Base-by-base conservation (phyloP, 1,140 invertebrate species). In the Drusus annulatus region DNA sequence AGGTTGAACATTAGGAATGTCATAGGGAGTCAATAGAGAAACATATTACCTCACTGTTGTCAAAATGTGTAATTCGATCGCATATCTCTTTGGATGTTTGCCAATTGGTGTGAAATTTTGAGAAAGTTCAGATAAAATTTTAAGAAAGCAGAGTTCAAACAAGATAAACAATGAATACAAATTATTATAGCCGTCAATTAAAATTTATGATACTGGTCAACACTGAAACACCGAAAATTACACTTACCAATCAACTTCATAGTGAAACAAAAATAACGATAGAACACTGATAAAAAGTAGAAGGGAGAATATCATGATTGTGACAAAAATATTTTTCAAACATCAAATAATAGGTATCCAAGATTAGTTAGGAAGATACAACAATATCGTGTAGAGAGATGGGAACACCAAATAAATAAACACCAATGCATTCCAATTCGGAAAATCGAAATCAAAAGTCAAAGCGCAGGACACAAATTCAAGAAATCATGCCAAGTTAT, bases 391-490 rank as follows among this genome's bases (percentile, higher is more conserved):
- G 36, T 21, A 63, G 50, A 45, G 23, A 54, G 68, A n/a, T 25
- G 76, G 60, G 76, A 36, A 78, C 68, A 63, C 25, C 25, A 79
- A 76, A 31, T 63, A 75, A 36, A 74, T 74, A 10, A 45, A 76
- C 74, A 76, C 17, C 56, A 76, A 76, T 76, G 74, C 74, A 76
- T 76, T 76, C 74, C 74, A 60, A 62, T 60, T 62, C 21, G n/a
- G 19, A 56, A 58, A 25, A 45, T 45, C 36, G 5, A 45, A 45
- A 58, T 45, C 25, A 76, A 76, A 74, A 62, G 6, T 28, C 17
- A 74, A 52, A 74, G 45, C 69, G 28, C 63, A 74, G 23, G 19
- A 0, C 50, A 58, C 52, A 15, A 23, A 76, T 15, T 76, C 54
- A 76, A 76, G n/a, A 76, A 50, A 45, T 76, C 74, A 76, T 76